Evolutionary conservation across 2,888 invertebrate species (phyloP), one percentile per base, ranked within the genome.

Genomic region (Lysandra bellargus): DNA sequence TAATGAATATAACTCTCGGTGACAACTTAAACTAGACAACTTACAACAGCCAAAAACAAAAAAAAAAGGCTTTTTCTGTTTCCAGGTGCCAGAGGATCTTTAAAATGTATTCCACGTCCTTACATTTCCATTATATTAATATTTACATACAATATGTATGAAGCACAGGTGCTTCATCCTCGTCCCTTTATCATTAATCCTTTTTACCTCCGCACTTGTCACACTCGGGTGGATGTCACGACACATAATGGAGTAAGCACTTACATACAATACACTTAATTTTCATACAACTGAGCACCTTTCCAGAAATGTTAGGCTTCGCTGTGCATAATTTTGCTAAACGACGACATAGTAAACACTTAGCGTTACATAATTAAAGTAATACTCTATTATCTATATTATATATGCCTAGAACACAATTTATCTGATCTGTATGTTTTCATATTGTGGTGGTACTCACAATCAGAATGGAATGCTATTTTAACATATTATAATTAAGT

Each of bases 61-160:
- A 44, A 40, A 49, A 49, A 49, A 9, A 23, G 23, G 9, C 1
- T 44, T 44, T 44, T 1, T 9, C 44, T 44, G 9, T 49, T 2
- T 9, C 49, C 49, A 49, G 9, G 49, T 49, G 49, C 49, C 1
- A 49, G 49, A n/a, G 9, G 2, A n/a, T 7, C 61, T 6, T 1
- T 23, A 61, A 61, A n/a, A 64, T 30, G 30, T 64, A 17, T 30
- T 60, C 23, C 30, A 64, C 64, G 64, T 64, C 12, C 30, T 30
- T 30, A 30, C 12, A 30, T 64, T 1, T 6, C 12, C 30, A 64
- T 64, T 30, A 64, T 30, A 9, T 64, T 30, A 9, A 12, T 61
- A 61, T 30, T 30, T 12, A 64, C 64, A 64, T 64, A 64, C 23
- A 64, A 64, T 64, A 64, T 30, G 64, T 61, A 61, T 30, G 64